Evolutionary conservation across 2,888 invertebrate species (phyloP).

Genomic region (Zaprionus bogoriensis): DNA sequence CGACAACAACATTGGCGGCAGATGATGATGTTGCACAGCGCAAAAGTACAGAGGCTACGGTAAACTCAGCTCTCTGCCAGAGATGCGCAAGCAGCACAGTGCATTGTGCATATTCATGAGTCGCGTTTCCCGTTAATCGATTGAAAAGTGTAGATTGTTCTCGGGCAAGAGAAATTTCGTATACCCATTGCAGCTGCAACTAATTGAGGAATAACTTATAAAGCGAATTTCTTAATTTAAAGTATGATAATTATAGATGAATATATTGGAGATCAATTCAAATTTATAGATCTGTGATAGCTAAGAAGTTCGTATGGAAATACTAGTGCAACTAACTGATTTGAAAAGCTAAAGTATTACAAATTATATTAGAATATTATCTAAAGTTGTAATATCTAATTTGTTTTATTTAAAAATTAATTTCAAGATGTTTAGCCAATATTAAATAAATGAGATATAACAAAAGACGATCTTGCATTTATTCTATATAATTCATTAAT

Average conservation of each 20-base stretch:
- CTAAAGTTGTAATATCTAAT: no score
- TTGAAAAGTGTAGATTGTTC: not conserved
- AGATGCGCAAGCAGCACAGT: conserved; percentile 31
- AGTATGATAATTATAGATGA: not conserved
- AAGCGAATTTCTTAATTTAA: not conserved
- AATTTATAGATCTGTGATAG: not conserved
- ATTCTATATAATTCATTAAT: no score
- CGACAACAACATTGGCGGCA: conserved; percentile 17
- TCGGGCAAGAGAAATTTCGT: not conserved
- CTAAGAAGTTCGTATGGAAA: no score
- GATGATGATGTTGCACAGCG: conserved; percentile 22
- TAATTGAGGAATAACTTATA: not conserved
- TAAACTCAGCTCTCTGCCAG: conserved; percentile 32
- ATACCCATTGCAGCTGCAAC: not conserved
- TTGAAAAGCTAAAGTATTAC: no score
- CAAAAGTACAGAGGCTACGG: conserved; percentile 30
- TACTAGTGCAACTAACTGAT: no score
- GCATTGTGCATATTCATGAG: conserved; percentile 4
- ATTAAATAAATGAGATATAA: no score
- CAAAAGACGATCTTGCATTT: no score
- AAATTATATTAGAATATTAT: no score
- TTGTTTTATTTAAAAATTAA: no score
- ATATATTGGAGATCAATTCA: not conserved
- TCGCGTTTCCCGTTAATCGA: not conserved
- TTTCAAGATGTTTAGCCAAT: no score